These are phyloP conservation scores for Dipodomys merriami DNA, from an alignment of 2,113 vertebrate genomes.

Conservation along the genomic window DNA sequence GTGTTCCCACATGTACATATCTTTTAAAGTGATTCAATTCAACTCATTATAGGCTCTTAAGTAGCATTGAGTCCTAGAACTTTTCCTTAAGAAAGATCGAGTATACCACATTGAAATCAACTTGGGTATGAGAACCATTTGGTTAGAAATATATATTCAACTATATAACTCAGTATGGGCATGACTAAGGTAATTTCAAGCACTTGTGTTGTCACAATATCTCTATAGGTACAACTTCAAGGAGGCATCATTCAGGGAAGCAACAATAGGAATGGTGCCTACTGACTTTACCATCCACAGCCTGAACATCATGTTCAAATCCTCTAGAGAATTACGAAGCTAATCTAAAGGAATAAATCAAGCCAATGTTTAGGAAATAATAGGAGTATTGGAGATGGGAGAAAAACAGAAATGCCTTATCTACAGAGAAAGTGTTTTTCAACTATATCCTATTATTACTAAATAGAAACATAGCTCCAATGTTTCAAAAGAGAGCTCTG, in stretches of 20 bases:
- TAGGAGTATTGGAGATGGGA: not conserved
- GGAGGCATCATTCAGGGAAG: not conserved
- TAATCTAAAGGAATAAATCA: not conserved
- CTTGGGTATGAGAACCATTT: not conserved
- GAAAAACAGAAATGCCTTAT: not conserved
- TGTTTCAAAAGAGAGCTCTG: not conserved
- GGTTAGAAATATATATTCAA: not conserved
- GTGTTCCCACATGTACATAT: not conserved
- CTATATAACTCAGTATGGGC: not conserved
- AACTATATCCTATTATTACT: not conserved
- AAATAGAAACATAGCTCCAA: not conserved
- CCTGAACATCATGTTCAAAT: not conserved
- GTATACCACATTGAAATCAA: not conserved
- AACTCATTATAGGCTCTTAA: not conserved
- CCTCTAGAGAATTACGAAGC: not conserved
- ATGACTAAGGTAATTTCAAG: not conserved
- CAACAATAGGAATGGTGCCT: not conserved
- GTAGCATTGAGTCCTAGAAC: not conserved
- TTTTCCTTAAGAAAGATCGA: not conserved
- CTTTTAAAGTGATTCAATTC: not conserved
- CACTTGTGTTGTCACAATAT: not conserved
- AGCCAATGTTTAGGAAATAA: not conserved
- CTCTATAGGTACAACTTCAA: not conserved
- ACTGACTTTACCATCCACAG: not conserved
- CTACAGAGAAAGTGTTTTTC: not conserved